Evolutionary conservation across 2,113 vertebrate genomes (phyloP).

Genomic region (Egretta garzetta): DNA sequence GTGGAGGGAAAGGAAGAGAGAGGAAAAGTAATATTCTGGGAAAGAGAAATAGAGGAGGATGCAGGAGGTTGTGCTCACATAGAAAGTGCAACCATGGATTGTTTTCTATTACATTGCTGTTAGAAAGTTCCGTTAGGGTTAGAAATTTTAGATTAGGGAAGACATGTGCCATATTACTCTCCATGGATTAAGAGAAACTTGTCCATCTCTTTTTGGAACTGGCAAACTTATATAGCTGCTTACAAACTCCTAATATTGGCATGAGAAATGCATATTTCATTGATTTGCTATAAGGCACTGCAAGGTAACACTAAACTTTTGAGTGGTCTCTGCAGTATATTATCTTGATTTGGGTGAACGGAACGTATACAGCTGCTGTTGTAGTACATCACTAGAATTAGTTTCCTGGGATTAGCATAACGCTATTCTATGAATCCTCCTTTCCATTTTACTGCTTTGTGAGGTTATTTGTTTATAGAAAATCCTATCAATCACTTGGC

Average conservation of each 20-base stretch:
- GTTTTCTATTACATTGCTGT: neutral
- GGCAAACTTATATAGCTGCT: neutral
- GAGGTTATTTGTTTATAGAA: conserved; percentile 76
- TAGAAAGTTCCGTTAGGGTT: neutral
- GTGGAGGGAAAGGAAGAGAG: neutral
- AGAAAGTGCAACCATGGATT: neutral
- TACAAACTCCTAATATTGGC: neutral
- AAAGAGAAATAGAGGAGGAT: neutral
- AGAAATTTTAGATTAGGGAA: neutral
- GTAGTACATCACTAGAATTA: conserved; percentile 77
- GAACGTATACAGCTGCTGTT: conserved; percentile 25
- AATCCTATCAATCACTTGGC: conserved; percentile 73
- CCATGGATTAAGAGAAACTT: neutral
- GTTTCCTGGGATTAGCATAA: conserved; percentile 80
- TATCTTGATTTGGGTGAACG: conserved; percentile 68
- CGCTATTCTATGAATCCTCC: conserved; percentile 71
- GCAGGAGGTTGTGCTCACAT: neutral
- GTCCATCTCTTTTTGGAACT: neutral
- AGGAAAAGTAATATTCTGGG: neutral
- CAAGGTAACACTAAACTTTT: conserved; percentile 60
- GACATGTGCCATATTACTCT: accelerated
- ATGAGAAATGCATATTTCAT: neutral
- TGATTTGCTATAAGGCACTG: conserved; percentile 42
- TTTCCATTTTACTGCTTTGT: conserved; percentile 73
- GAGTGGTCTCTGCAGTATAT: conserved; percentile 70